Conservation (phyloP, 1,140 invertebrate species). For the Tyrophagus putrescentiae region DNA sequence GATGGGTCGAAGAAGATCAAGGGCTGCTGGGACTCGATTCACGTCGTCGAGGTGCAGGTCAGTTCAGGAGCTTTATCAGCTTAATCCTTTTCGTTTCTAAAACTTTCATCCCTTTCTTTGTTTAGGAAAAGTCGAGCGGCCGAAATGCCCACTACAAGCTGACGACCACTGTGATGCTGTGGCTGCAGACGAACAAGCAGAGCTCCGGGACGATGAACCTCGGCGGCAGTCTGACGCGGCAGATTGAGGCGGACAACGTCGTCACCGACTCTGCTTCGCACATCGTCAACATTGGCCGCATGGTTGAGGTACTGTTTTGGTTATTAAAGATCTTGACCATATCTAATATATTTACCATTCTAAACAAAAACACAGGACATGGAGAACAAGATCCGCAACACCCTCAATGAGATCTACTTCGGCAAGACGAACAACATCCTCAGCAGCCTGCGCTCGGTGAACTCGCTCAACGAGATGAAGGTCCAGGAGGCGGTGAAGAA, state of each 20-base stretch:
- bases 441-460: constrained; percentile 79
- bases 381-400: constrained; percentile 98
- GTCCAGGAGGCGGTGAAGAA: constrained; percentile 66
- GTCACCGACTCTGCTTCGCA: constrained; percentile 86
- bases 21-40: constrained; percentile 98
- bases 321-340: too few relatives aligned
- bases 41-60: constrained; percentile 86
- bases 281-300: constrained; percentile 86
- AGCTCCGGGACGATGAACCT: constrained; percentile 96
- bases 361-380: constrained; percentile 75
- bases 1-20: constrained; percentile 94
- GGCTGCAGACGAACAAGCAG: constrained; percentile 93
- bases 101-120: constrained; percentile 20
- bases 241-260: constrained; percentile 75
- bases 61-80: not conserved
- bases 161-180: constrained; percentile 96
- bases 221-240: constrained; percentile 90
- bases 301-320: constrained; percentile 40
- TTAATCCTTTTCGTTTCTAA: constrained; percentile 9
- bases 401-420: constrained; percentile 97
- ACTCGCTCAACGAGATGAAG: constrained; percentile 62
- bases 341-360: not conserved
- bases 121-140: constrained; percentile 70
- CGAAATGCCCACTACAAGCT: constrained; percentile 94
- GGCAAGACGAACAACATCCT: constrained; percentile 98